Percentiles rank a stretch among this genome's conserved stretches.
These are phyloP conservation scores for Euzetes globulus DNA, from an alignment of 2,888 invertebrate species.

Conservation along the genomic window DNA sequence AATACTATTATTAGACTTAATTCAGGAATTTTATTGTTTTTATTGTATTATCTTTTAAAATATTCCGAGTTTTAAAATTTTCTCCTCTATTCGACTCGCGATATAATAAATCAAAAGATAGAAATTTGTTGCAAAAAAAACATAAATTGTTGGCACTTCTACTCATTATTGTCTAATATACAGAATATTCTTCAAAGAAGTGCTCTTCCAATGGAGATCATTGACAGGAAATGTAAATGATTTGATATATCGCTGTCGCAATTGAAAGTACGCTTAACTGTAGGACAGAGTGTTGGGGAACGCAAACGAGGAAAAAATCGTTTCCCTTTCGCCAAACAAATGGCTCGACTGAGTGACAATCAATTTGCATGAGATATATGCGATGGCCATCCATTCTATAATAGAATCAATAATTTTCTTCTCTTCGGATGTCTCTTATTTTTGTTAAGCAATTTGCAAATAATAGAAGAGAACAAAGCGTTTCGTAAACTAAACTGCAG, in stretches of 20 bases:
- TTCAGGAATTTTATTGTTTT: no score
- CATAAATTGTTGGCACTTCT: neutral
- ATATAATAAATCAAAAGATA: no score
- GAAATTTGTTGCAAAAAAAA: neutral
- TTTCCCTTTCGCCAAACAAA: slow-evolving; percentile 2
- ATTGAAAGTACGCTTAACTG: neutral
- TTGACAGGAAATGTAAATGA: slow-evolving; percentile 12
- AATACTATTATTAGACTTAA: no score
- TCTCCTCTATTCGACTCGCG: no score
- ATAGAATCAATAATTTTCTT: neutral
- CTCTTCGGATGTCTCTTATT: neutral
- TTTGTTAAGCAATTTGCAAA: neutral
- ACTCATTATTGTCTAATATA: neutral
- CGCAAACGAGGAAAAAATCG: neutral
- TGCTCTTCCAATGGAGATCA: neutral
- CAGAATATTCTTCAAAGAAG: neutral
- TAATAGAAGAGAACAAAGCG: neutral
- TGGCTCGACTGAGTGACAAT: slow-evolving; percentile 4
- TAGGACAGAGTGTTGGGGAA: neutral
- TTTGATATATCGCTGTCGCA: neutral
- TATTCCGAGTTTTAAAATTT: no score
- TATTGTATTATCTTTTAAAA: no score
- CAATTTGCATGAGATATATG: slow-evolving; percentile 3
- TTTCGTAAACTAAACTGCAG: neutral
- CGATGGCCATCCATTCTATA: neutral